Evolutionary conservation across 2,113 vertebrate genomes (phyloP).

Genomic region (Cyprinodon brontotheroides): DNA sequence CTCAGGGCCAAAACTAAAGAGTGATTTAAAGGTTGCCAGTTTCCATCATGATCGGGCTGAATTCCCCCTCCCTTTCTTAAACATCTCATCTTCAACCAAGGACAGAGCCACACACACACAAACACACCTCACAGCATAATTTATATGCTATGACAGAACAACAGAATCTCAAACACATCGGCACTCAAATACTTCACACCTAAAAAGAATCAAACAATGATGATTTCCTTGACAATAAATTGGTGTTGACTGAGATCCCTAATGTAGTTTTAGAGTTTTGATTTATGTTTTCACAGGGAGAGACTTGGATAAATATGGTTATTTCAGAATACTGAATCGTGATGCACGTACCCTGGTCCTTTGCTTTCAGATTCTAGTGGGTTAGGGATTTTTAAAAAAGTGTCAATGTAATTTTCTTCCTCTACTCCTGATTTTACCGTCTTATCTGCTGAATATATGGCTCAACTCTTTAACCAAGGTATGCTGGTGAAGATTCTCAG

Average conservation of each 20-base stretch:
- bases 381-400: too few species aligned
- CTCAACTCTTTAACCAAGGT: too few species aligned
- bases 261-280: neutral
- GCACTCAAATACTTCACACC: neutral
- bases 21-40: constrained; percentile 61
- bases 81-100: constrained; percentile 60
- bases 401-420: neutral
- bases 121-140: constrained; percentile 27
- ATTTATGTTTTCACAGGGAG: neutral
- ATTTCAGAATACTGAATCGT: too few species aligned
- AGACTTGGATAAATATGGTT: neutral
- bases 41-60: constrained; percentile 48
- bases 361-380: too few species aligned
- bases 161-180: constrained; percentile 1
- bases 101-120: constrained; percentile 37
- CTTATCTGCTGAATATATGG: neutral
- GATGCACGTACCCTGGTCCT: too few species aligned
- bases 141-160: constrained; percentile 12
- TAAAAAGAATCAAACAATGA: neutral
- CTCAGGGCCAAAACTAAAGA: constrained; percentile 12
- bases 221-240: neutral
- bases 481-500: too few species aligned
- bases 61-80: constrained; percentile 55
- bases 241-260: neutral
- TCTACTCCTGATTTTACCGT: neutral